phyloP scores from a whole-genome alignment of 1,140 invertebrate species.

The Drosophila triauraria region DNA sequence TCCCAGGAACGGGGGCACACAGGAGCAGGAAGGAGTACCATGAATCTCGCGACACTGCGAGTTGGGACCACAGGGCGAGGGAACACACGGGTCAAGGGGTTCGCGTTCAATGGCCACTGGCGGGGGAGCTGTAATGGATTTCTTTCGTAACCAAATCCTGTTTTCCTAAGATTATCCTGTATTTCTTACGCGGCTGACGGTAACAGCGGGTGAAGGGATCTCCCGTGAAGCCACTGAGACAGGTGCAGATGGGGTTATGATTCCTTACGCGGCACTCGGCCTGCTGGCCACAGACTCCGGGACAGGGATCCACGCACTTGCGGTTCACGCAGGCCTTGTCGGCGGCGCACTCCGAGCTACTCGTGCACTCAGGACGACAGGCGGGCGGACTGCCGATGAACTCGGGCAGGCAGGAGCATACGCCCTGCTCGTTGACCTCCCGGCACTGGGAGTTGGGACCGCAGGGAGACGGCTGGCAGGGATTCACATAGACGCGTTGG shows the following conservation, averaged over 20 bases:
- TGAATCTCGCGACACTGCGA: slow-evolving; percentile 90
- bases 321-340: slow-evolving; percentile 92
- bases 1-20: slow-evolving; percentile 90
- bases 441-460: slow-evolving; percentile 89
- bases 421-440: slow-evolving; percentile 88
- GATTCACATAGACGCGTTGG: slow-evolving; percentile 85
- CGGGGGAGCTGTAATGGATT: slow-evolving; percentile 46
- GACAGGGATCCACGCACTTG: slow-evolving; percentile 93
- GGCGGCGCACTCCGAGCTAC: slow-evolving; percentile 91
- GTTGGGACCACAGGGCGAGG: slow-evolving; percentile 93
- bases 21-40: slow-evolving; percentile 92
- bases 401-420: slow-evolving; percentile 90
- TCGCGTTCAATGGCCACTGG: slow-evolving; percentile 61
- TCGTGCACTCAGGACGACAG: slow-evolving; percentile 91
- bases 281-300: slow-evolving; percentile 91
- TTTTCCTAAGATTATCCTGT: slow-evolving; percentile 26
- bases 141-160: background rate
- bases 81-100: slow-evolving; percentile 89
- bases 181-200: slow-evolving; percentile 85
- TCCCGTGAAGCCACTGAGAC: slow-evolving; percentile 90
- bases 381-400: slow-evolving; percentile 91
- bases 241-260: slow-evolving; percentile 91
- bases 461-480: slow-evolving; percentile 90
- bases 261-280: slow-evolving; percentile 91
- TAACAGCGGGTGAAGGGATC: slow-evolving; percentile 87